These are phyloP conservation scores for Umimayanthus kanabou DNA, from an alignment of 92 coral and sea anemone genomes.

Conservation along the genomic window DNA sequence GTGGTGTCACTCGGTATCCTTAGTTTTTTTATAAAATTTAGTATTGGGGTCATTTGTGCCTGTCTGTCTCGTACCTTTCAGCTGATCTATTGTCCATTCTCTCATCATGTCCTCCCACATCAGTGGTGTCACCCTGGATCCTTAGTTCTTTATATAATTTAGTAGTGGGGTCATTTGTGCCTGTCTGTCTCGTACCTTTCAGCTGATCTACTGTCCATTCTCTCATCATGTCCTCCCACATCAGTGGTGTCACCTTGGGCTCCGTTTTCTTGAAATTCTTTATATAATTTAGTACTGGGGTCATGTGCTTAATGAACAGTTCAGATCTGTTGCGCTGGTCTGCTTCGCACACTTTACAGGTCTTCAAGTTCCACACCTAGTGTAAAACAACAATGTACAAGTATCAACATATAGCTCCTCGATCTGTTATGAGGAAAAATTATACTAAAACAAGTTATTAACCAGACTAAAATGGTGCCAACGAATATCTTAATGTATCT, in stretches of 20 bases:
- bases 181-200: slow-evolving; percentile 59
- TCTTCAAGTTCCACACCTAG: slow-evolving; percentile 92
- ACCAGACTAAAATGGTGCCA: no score
- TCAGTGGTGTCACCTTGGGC: slow-evolving; percentile 59
- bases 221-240: slow-evolving; percentile 99
- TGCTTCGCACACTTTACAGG: slow-evolving; percentile 61
- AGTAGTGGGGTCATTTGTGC: slow-evolving; percentile 63
- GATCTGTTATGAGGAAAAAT: no score
- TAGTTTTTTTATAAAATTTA: neutral
- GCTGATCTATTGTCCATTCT: slow-evolving; percentile 68
- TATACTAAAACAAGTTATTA: no score
- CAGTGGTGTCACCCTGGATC: slow-evolving; percentile 53
- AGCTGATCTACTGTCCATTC: slow-evolving; percentile 72
- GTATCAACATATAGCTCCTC: neutral
- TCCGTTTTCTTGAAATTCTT: neutral
- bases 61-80: slow-evolving; percentile 64
- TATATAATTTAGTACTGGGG: slow-evolving; percentile 73
- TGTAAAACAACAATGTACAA: neutral
- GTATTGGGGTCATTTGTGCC: slow-evolving; percentile 58
- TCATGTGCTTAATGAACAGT: slow-evolving; percentile 82
- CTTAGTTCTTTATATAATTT: slow-evolving; percentile 39
- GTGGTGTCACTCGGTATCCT: slow-evolving; percentile 57
- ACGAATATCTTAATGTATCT: no score
- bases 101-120: slow-evolving; percentile 99
- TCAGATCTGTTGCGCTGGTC: slow-evolving; percentile 59